These are phyloP conservation scores for Centroberyx gerrardi DNA, from an alignment of 2,797 vertebrate species.

Conservation along the genomic window DNA sequence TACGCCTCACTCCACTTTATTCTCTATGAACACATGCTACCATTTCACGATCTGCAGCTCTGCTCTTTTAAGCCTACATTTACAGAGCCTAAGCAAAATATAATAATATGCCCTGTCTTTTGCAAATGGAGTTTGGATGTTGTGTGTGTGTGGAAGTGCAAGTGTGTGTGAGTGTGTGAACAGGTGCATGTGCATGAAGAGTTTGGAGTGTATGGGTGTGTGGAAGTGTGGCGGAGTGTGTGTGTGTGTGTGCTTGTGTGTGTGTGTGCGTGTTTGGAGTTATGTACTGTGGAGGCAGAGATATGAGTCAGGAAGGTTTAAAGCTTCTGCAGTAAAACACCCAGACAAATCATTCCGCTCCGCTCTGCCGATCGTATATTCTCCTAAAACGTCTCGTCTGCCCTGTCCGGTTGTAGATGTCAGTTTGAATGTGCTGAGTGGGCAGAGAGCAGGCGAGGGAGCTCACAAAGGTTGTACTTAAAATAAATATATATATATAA, in stretches of 20 bases:
- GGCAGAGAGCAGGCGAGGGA: constrained; percentile 17
- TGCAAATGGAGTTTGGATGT: neutral
- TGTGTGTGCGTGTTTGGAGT: neutral
- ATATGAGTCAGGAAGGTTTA: constrained; percentile 22
- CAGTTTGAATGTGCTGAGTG: constrained; percentile 27
- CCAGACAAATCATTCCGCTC: constrained; percentile 3
- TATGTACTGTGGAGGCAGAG: constrained; percentile 17
- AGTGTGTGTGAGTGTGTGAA: neutral
- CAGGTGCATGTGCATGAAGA: neutral
- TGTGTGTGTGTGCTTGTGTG: neutral
- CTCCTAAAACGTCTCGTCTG: neutral
- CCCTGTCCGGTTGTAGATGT: neutral
- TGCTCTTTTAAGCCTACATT: constrained; percentile 4
- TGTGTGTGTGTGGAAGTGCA: neutral
- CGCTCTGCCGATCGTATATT: constrained; percentile 29
- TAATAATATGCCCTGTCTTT: constrained; percentile 1
- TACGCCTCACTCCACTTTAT: neutral
- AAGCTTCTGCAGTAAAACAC: neutral
- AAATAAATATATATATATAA: neutral
- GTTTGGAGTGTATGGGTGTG: constrained; percentile 1
- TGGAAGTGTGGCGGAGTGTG: neutral
- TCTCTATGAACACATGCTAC: neutral
- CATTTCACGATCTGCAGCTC: neutral
- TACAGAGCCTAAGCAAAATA: constrained; percentile 2
- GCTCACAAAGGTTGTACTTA: neutral